Evolutionary conservation across 2,797 vertebrate genomes (phyloP), one percentile per base, ranked within the genome.

Genomic region (Hylomyscus alleni): DNA sequence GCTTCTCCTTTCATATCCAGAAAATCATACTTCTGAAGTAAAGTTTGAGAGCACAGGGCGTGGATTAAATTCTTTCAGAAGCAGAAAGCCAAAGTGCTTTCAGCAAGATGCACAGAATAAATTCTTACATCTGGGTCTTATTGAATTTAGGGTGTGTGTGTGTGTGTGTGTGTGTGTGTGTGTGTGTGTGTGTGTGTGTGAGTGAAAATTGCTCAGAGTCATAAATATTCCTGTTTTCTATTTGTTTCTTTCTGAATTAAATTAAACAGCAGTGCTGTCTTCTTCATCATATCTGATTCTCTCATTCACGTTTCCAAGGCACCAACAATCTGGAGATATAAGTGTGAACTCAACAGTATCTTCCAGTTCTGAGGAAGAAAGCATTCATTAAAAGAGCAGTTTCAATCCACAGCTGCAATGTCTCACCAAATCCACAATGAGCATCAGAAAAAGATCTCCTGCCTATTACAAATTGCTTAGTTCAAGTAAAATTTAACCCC

Each of bases 281-380:
- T 24, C 19, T 81, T 91, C 88, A 34, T 93, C 89, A 80, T 83
- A 58, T 40, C 7, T 34, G 85, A 78, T 92, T 89, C 24, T 78
- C 14, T 90, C 62, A 3, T n/a, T 65, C 34, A 54, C 3, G 13
- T 37, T 93, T 54, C 37, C 88, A 87, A 95, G 44, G 47, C 40
- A 87, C 76, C 37, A 52, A 14, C 24, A 47, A 14, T 80, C 69
- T 91, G 90, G 24, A 81, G 92, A 88, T 58, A 94, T 0, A 40
- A 90, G 22, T 47, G 17, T 83, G 62, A 58, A 90, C 88, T 50
- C 54, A 73, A 34, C 10, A 75, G 2, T 85, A 44, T 95, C 86
- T 95, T 92, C 65, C 75, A 17, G 24, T 89, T 95, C 91, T 89
- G 69, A 91, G 22, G 93, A 82, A 31, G 56, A 96, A 84, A 80